Percentiles rank a stretch among this genome's conserved stretches.
These are phyloP conservation scores for Malurus cyaneus DNA, from an alignment of 2,113 vertebrate species.

Conservation along the genomic window DNA sequence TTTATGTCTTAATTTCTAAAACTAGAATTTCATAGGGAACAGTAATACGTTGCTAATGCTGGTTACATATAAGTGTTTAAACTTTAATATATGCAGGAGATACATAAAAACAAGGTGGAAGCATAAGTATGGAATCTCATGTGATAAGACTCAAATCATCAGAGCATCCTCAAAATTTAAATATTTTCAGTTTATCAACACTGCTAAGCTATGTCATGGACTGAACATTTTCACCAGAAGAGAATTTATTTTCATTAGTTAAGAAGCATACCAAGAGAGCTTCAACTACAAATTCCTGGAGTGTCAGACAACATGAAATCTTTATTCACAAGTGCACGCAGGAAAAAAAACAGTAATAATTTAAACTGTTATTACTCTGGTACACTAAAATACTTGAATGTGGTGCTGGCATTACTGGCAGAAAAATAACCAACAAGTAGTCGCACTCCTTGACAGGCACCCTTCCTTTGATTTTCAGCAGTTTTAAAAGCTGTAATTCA, in stretches of 20 bases:
- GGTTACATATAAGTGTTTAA: neutral
- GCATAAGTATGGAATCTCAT: accelerated
- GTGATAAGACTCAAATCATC: neutral
- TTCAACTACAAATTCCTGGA: neutral
- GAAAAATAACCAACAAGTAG: neutral
- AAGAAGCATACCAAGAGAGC: neutral
- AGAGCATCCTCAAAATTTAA: neutral
- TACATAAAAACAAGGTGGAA: neutral
- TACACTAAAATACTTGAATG: neutral
- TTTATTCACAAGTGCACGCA: neutral
- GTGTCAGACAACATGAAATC: neutral
- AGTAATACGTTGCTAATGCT: neutral
- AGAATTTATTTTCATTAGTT: neutral
- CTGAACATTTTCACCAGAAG: neutral
- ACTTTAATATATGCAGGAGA: neutral
- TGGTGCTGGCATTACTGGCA: neutral
- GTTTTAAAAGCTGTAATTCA: neutral
- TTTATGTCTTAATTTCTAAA: neutral
- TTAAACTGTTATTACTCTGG: neutral
- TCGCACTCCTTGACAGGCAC: neutral
- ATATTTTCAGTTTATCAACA: neutral
- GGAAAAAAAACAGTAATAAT: neutral
- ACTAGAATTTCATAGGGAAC: neutral
- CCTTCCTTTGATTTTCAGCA: neutral
- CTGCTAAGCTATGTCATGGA: neutral